Conservation (phyloP, 2,888 invertebrate genomes). For the Liopterus haemorrhoidalis region DNA sequence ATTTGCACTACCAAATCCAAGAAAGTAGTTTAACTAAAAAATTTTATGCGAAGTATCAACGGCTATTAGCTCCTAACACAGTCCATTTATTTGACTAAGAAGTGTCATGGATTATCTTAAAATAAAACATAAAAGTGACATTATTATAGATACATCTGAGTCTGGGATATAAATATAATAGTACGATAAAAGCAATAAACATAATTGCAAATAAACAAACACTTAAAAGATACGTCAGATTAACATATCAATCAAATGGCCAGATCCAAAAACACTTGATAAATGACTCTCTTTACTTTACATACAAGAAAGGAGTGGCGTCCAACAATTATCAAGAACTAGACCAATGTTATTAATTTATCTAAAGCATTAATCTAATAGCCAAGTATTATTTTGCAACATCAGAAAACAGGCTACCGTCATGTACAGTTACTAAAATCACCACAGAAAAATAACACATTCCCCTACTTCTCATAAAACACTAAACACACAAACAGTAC, state of each 20-base stretch:
- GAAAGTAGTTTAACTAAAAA: too few species aligned
- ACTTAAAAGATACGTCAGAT: slow-evolving; percentile 22
- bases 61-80: too few species aligned
- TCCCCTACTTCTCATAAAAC: slow-evolving; percentile 13
- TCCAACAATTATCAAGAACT: slow-evolving; percentile 9
- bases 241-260: slow-evolving; percentile 22
- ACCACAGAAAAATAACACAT: neutral
- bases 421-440: slow-evolving; percentile 19
- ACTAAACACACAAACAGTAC: slow-evolving; percentile 16
- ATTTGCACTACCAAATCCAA: too few species aligned
- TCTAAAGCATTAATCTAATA: slow-evolving; percentile 17
- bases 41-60: too few species aligned
- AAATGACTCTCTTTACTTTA: slow-evolving; percentile 5
- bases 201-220: slow-evolving; percentile 8
- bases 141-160: too few species aligned
- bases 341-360: slow-evolving; percentile 21
- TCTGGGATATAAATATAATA: too few species aligned
- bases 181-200: slow-evolving; percentile 11
- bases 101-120: too few species aligned
- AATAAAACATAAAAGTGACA: too few species aligned
- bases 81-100: too few species aligned
- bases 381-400: slow-evolving; percentile 17
- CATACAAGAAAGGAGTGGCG: slow-evolving; percentile 17
- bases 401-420: slow-evolving; percentile 2
- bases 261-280: slow-evolving; percentile 10